Percentiles rank a stretch among this genome's conserved stretches.
These are phyloP conservation scores for Fragum sueziense DNA, from an alignment of 2,888 invertebrate genomes.

Conservation along the genomic window DNA sequence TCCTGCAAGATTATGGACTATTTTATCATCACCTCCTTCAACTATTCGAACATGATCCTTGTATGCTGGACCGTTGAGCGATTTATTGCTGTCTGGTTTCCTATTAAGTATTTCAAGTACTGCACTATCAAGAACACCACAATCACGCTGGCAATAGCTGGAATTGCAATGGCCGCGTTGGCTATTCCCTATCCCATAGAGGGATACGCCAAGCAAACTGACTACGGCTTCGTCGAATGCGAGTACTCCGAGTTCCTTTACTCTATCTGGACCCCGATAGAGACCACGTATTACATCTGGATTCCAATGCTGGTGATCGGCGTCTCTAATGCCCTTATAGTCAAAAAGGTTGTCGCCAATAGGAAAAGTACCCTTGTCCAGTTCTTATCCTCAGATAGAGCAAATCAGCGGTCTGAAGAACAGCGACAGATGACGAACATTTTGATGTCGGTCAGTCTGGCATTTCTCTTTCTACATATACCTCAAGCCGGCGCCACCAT, in stretches of 20 bases:
- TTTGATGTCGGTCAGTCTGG: constrained; percentile 7
- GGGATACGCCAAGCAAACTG: background rate
- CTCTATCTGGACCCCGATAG: constrained; percentile 10
- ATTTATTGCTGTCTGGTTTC: constrained; percentile 33
- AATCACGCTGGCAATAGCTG: background rate
- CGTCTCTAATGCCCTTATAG: constrained; percentile 19
- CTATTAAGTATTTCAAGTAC: constrained; percentile 17
- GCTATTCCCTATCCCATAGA: constrained; percentile 1
- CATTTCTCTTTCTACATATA: constrained; percentile 24
- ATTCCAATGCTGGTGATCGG: constrained; percentile 21
- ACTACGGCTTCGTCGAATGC: constrained; percentile 8
- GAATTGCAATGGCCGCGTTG: background rate
- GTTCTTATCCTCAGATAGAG: constrained; percentile 16
- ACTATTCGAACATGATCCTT: constrained; percentile 28
- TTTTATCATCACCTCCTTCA: background rate
- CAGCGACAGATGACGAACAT: constrained; percentile 24
- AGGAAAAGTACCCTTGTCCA: constrained; percentile 14
- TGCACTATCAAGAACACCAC: constrained; percentile 13
- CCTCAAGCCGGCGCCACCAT: constrained; percentile 14
- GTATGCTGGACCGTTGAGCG: constrained; percentile 34
- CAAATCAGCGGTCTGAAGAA: constrained; percentile 14
- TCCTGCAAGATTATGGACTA: background rate
- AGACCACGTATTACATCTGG: constrained; percentile 30
- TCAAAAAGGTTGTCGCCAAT: background rate
- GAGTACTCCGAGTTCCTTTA: constrained; percentile 2